These are phyloP conservation scores for Zygaena filipendulae DNA, from an alignment of 2,888 invertebrate species.

Conservation along the genomic window DNA sequence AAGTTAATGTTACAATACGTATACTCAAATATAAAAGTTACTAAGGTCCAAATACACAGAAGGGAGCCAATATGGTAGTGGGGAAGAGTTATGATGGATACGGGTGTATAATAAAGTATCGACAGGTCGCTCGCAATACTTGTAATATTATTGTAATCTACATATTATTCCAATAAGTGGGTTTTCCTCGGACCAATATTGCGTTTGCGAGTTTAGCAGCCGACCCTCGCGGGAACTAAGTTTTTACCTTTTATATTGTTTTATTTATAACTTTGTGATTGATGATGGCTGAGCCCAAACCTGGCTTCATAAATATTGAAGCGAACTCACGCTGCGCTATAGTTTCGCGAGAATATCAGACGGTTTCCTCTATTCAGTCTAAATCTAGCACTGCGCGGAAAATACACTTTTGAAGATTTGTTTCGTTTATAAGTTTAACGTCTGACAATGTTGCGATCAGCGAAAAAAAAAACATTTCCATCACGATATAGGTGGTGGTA, in stretches of 20 bases:
- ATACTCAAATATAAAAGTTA: no score
- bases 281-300: conserved; percentile 53
- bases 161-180: conserved; percentile 68
- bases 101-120: conserved; percentile 38
- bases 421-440: no score
- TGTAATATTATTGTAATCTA: conserved; percentile 61
- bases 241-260: conserved; percentile 69
- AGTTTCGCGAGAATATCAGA: conserved; percentile 29
- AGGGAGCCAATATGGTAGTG: conserved; percentile 8
- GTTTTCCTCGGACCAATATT: conserved; percentile 53
- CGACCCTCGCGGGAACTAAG: conserved; percentile 48
- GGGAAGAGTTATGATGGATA: conserved; percentile 37
- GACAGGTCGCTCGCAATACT: conserved; percentile 42
- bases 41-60: no score
- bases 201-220: conserved; percentile 41
- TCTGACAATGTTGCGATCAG: no score
- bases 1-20: no score
- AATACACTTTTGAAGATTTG: no score
- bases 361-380: no score
- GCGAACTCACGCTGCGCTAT: conserved; percentile 46
- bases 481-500: conserved; percentile 6
- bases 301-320: conserved; percentile 66
- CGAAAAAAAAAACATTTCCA: no score
- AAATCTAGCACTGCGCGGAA: no score
- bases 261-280: conserved; percentile 70